phyloP scores from a whole-genome alignment of 2,888 invertebrate species.

The Andrena fulva region DNA sequence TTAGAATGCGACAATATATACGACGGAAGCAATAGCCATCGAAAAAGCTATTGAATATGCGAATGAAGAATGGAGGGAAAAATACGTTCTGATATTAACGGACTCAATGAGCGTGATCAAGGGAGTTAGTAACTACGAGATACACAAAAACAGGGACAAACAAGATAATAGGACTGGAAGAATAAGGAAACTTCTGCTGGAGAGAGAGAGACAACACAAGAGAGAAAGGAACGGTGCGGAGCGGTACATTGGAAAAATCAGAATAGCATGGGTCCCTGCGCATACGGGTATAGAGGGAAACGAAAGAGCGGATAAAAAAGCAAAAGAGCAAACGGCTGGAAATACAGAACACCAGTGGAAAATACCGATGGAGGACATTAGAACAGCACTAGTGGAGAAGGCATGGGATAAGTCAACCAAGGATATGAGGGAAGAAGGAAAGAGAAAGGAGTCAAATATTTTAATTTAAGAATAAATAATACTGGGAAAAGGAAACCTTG shows the following conservation, averaged over 20 bases:
- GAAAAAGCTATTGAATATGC: not conserved
- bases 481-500: not conserved
- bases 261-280: not conserved
- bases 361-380: not conserved
- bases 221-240: too few species aligned
- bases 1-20: not conserved
- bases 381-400: not conserved
- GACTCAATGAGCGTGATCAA: not conserved
- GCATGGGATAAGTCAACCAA: not conserved
- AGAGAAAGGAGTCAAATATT: not conserved
- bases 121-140: not conserved
- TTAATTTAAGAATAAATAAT: not conserved
- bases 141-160: not conserved
- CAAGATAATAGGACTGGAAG: not conserved
- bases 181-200: not conserved
- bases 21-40: not conserved
- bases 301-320: not conserved
- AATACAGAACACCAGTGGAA: not conserved
- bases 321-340: not conserved
- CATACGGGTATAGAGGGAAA: not conserved
- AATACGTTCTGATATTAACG: not conserved
- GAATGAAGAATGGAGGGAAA: not conserved
- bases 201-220: not conserved
- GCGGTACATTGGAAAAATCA: not conserved
- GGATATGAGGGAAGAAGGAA: not conserved